Evolutionary conservation across 1,140 invertebrate genomes (phyloP).

Genomic region (Hirudo medicinalis): DNA sequence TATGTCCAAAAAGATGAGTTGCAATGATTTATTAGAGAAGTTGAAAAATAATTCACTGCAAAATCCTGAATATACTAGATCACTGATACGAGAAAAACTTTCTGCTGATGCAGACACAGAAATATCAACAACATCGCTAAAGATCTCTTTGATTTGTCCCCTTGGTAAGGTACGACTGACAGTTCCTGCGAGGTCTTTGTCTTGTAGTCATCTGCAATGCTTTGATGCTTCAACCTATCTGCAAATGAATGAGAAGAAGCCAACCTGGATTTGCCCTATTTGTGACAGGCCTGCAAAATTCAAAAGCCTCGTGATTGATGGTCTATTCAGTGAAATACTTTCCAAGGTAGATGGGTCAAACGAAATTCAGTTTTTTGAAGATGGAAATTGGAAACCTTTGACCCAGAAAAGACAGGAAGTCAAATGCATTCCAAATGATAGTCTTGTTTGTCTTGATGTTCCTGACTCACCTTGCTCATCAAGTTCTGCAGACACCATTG

Average conservation of each 20-base stretch:
- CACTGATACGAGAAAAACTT: background rate
- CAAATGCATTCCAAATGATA: background rate
- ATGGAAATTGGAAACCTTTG: slow-evolving; percentile 21
- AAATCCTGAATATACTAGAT: background rate
- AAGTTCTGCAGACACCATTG: slow-evolving; percentile 1
- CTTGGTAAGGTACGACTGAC: slow-evolving; percentile 30
- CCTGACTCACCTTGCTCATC: background rate
- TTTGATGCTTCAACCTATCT: slow-evolving; percentile 88
- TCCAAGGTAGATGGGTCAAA: slow-evolving; percentile 5
- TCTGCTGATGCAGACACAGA: background rate
- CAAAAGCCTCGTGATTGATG: slow-evolving; percentile 7
- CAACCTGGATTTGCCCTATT: slow-evolving; percentile 93
- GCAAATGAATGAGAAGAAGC: slow-evolving; percentile 80
- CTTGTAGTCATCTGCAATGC: slow-evolving; percentile 89
- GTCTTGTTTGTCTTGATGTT: slow-evolving; percentile 1
- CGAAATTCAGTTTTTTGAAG: slow-evolving; percentile 23
- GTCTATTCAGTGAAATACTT: slow-evolving; percentile 23
- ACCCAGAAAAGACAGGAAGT: slow-evolving; percentile 2
- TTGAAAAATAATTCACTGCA: background rate
- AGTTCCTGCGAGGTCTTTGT: slow-evolving; percentile 71
- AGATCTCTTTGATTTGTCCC: slow-evolving; percentile 5
- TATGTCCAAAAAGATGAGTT: background rate
- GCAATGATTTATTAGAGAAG: background rate
- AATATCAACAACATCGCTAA: background rate
- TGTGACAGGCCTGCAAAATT: slow-evolving; percentile 44